Evolutionary conservation across 2,888 invertebrate genomes (phyloP).

Genomic region (Ametastegia equiseti): DNA sequence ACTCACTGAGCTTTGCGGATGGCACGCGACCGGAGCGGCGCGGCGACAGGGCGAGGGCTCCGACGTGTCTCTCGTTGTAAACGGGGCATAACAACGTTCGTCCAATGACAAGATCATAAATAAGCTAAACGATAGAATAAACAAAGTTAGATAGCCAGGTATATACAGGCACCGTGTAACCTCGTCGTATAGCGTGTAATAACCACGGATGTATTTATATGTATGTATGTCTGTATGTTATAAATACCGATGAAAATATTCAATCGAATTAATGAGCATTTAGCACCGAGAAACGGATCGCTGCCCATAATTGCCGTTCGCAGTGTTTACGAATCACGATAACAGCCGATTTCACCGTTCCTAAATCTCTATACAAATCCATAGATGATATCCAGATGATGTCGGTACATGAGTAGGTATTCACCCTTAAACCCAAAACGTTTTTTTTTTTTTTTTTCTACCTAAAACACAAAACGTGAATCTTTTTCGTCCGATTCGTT

Average conservation of each 20-base stretch:
- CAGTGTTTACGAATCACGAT: too few relatives aligned
- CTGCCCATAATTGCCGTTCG: too few relatives aligned
- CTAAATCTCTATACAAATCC: too few relatives aligned
- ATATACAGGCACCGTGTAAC: neutral
- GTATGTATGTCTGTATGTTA: neutral
- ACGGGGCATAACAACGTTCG: conserved; percentile 40
- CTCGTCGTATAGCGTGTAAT: conserved; percentile 20
- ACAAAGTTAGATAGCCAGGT: conserved; percentile 31
- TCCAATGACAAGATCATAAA: conserved; percentile 46
- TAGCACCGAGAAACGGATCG: neutral
- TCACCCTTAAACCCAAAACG: too few relatives aligned
- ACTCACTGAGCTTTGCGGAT: conserved; percentile 40
- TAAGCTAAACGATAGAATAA: conserved; percentile 39
- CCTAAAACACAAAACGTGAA: too few relatives aligned
- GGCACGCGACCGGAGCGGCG: conserved; percentile 48
- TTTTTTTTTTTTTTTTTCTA: too few relatives aligned
- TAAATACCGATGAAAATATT: neutral
- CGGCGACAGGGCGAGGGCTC: conserved; percentile 34
- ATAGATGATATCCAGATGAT: too few relatives aligned
- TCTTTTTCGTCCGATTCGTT: too few relatives aligned
- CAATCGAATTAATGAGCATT: neutral
- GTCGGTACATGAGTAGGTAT: too few relatives aligned
- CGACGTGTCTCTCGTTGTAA: conserved; percentile 44
- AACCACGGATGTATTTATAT: neutral
- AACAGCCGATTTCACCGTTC: too few relatives aligned